Evolutionary conservation across 2,888 invertebrate genomes (phyloP).

Genomic region (Thera britannica): DNA sequence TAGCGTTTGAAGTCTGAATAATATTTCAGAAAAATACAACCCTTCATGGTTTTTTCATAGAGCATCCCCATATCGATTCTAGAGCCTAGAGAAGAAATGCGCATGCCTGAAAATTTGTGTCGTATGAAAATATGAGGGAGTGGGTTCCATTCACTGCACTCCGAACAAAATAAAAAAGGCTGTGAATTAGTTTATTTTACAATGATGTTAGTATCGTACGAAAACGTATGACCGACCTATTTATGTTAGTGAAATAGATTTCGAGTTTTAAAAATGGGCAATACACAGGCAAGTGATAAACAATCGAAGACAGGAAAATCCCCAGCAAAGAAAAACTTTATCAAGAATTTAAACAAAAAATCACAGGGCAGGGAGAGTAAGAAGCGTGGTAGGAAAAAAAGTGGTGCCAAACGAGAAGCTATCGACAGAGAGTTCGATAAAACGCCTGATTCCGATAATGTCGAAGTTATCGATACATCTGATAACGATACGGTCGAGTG

Average conservation of each 20-base stretch:
- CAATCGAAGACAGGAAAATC: conserved; percentile 81
- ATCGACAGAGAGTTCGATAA: conserved; percentile 74
- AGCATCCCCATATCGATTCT: conserved; percentile 44
- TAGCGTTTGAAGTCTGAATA: neutral
- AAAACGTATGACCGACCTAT: conserved; percentile 1
- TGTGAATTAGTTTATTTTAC: conserved; percentile 54
- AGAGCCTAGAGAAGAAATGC: conserved; percentile 39
- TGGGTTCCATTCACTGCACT: conserved; percentile 35
- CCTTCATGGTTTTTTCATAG: conserved; percentile 26
- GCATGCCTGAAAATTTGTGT: conserved; percentile 48
- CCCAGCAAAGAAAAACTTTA: conserved; percentile 85
- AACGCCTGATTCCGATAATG: conserved; percentile 80
- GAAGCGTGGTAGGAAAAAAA: conserved; percentile 75
- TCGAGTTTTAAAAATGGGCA: conserved; percentile 74
- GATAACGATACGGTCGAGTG: conserved; percentile 81
- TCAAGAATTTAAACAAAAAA: conserved; percentile 79
- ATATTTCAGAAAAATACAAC: neutral
- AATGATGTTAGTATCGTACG: neutral
- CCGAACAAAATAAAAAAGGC: conserved; percentile 49
- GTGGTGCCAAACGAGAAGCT: conserved; percentile 66
- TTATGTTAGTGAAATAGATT: neutral
- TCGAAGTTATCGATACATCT: conserved; percentile 73
- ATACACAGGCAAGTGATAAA: conserved; percentile 81
- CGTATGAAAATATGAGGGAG: conserved; percentile 23
- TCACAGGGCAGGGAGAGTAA: conserved; percentile 72